phyloP scores from a whole-genome alignment of 1,140 invertebrate species.

The Mamestra configurata region DNA sequence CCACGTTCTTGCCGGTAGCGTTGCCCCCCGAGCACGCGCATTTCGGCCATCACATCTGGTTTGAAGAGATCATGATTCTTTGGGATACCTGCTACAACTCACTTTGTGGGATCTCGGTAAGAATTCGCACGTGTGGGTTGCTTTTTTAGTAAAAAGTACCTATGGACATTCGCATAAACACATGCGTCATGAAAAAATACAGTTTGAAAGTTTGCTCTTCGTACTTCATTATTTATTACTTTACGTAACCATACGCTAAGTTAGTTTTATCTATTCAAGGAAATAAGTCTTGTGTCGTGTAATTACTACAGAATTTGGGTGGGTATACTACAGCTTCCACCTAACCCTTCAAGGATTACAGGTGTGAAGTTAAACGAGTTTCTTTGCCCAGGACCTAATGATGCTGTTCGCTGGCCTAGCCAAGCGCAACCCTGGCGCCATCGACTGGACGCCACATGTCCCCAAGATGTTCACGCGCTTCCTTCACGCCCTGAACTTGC shows the following conservation, averaged over 20 bases:
- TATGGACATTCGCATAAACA: too few species aligned
- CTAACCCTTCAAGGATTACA: too few species aligned
- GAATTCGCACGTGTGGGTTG: slow-evolving; percentile 64
- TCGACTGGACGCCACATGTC: slow-evolving; percentile 96
- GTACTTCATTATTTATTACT: too few species aligned
- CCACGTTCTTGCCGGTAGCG: slow-evolving; percentile 93
- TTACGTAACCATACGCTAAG: too few species aligned
- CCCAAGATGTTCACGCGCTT: slow-evolving; percentile 95
- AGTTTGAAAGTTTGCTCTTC: too few species aligned
- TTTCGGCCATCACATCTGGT: slow-evolving; percentile 93
- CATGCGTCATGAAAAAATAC: too few species aligned
- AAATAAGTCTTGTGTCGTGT: too few species aligned
- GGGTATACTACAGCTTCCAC: too few species aligned
- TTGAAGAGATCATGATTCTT: slow-evolving; percentile 94
- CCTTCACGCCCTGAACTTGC: slow-evolving; percentile 92
- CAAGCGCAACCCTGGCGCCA: slow-evolving; percentile 93
- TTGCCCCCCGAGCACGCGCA: slow-evolving; percentile 90
- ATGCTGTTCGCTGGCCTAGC: slow-evolving; percentile 92
- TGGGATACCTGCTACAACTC: slow-evolving; percentile 93
- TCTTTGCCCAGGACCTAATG: slow-evolving; percentile 86
- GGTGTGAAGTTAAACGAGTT: too few species aligned
- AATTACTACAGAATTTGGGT: too few species aligned
- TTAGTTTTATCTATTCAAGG: too few species aligned
- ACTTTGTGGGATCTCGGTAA: slow-evolving; percentile 92
- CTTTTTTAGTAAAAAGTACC: too few species aligned